Evolutionary conservation across 2,888 invertebrate genomes (phyloP), one percentile per base, ranked within the genome.

Genomic region (Strigamia transsilvanica): DNA sequence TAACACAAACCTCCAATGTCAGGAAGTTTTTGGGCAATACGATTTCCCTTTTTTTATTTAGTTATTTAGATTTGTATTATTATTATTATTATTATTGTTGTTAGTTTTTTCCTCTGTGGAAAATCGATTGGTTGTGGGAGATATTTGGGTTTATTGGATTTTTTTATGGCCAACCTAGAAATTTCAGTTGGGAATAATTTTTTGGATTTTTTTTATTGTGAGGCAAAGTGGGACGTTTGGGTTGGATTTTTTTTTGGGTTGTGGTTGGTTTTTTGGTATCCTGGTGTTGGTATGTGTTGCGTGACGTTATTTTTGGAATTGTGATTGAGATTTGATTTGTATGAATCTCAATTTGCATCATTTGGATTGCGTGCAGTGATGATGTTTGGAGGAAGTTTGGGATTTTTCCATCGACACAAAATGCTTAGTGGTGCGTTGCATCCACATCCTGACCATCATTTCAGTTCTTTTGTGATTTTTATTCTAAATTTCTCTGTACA

Each of bases 381-480:
- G 61, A 61, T 61, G 61, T 61, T 61, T 61, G 9, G 61, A 61
- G 61, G 61, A 61, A 61, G 61, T 61, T 51, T 21, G 61, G n/a
- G 7, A 61, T 61, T 61, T 61, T 61, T 21, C 21, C 61, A 61
- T 78, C 78, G 78, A 41, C 15, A 78, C 78, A 78, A 78, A 78
- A 78, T 78, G 32, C 0, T 15, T 34, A 32, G 78, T 78, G 34
- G 23, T 38, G 78, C 41, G 78, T 78, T 78, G 18, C 78, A 78
- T 41, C 41, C 34, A 78, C 78, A 78, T 78, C 78, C 78, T 78
- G 78, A 34, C 78, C 34, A 78, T 61, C 61, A 61, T 61, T 61
- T 61, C 61, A 61, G 18, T 23, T 12, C 61, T 61, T 61, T 61
- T 61, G 61, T 61, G 21, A 61, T 61, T 61, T 61, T 61, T 61